A percentile compares a stretch with the other conserved stretches of the same genome.
phyloP scores from a whole-genome alignment of 2,113 vertebrate genomes.

The Baryphthengus martii region DNA sequence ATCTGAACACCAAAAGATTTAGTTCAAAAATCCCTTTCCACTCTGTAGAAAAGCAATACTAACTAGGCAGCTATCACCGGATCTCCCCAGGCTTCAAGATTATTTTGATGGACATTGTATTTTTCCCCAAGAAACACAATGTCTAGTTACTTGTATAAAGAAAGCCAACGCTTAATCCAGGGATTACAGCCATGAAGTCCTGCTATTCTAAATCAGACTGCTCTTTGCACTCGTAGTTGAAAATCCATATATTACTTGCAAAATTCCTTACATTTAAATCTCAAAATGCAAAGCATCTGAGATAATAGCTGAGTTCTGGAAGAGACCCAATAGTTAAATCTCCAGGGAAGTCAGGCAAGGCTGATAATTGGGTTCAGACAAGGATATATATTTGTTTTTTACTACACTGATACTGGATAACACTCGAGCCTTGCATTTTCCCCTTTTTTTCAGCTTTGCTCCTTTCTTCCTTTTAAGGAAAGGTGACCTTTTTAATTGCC shows the following conservation, averaged over 20 bases:
- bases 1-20: neutral
- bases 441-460: neutral
- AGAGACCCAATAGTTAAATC: neutral
- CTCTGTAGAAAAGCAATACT: neutral
- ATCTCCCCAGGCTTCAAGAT: neutral
- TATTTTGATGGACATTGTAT: neutral
- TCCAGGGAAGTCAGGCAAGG: slow-evolving; percentile 4
- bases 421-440: neutral
- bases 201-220: neutral
- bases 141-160: neutral
- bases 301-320: neutral
- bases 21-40: neutral
- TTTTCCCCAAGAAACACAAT: neutral
- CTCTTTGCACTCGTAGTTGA: neutral
- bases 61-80: neutral
- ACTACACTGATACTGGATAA: neutral
- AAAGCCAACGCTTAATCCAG: neutral
- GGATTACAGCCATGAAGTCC: neutral
- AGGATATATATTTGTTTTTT: slow-evolving; percentile 11
- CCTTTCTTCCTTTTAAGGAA: slow-evolving; percentile 6
- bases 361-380: slow-evolving; percentile 34
- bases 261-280: neutral
- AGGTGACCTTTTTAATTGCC: neutral
- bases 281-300: slow-evolving; percentile 33
- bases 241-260: neutral